Evolutionary conservation across 2,113 vertebrate species (phyloP).

Genomic region (Tragelaphus imberbis): DNA sequence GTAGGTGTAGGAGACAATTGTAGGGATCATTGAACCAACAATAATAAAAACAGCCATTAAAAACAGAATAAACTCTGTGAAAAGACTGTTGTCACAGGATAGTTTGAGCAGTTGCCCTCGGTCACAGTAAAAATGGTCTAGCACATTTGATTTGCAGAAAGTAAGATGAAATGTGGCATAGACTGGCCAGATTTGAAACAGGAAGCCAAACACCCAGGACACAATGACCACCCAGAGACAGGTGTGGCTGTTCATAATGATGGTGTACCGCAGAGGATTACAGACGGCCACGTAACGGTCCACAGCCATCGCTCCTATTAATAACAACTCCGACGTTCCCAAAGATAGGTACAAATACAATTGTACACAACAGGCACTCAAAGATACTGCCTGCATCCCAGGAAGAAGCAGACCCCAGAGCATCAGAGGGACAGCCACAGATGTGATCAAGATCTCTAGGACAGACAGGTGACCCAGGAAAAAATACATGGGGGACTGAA

Average conservation of each 20-base stretch:
- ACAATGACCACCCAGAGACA: constrained; percentile 12
- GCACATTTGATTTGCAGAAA: background rate
- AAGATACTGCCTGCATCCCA: constrained; percentile 23
- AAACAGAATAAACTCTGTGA: background rate
- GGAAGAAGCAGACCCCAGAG: constrained; percentile 9
- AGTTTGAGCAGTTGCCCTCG: background rate
- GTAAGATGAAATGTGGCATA: background rate
- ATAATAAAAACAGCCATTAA: background rate
- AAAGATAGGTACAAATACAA: constrained; percentile 45
- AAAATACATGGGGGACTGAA: constrained; percentile 37
- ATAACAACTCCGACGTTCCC: constrained; percentile 23
- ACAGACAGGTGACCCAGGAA: constrained; percentile 30
- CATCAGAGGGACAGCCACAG: background rate
- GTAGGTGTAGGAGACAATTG: background rate
- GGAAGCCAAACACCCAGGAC: background rate
- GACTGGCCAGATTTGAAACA: background rate
- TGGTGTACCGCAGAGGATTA: background rate
- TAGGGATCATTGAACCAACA: background rate
- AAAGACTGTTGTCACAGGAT: background rate
- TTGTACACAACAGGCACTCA: background rate
- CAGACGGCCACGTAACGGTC: constrained; percentile 16
- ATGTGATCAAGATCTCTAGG: constrained; percentile 29
- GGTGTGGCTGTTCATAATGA: background rate
- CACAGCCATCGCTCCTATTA: background rate
- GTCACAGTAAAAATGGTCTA: background rate